Evolutionary conservation across 2,888 invertebrate species (phyloP), one percentile per base, ranked within the genome.

Genomic region (Sarcophaga caerulescens): DNA sequence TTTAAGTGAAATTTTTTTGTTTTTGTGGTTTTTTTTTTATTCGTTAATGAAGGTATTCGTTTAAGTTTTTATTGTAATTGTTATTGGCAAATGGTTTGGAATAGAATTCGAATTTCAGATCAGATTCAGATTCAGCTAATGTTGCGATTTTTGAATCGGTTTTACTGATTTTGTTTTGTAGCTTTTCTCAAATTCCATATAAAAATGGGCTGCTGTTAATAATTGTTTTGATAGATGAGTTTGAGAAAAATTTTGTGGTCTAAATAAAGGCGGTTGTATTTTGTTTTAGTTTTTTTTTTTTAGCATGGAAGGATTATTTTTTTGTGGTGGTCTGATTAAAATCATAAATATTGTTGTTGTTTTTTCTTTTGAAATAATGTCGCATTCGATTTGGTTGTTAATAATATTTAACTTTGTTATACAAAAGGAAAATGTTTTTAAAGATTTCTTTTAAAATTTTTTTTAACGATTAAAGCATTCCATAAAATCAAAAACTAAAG

Each of bases 391-490:
- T 77, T 2, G 81, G 23, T 65, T 2, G 14, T 52, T 52, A 52
- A 52, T 52, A 14, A 17, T 52, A 17, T 52, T 52, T 52, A 17
- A 52, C 17, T 52, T 52, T 52, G 52, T 52, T 12, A 70, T 70
- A 75, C 75, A 81, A 81, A 81, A 75, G 81, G 81, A 81, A 81
- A 81, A 81, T 81, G 81, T 76, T 76, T 75, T 47, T 44, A 45
- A 76, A 68, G 68, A 62, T 82, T 77, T 69, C 57, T 73, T 35
- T 77, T 60, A 68, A 10, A 35, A 25, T 35, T 59, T 66, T 52
- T 57, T 76, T 77, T 57, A 19, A 63, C 47, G 78, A 62, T 82
- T 76, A 77, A 81, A 81, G 85, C 85, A 86, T 86, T 83, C 83
- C 85, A 77, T 70, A 80, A 52, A 17, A 52, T 4, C 17, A 52